Evolutionary conservation across 1,140 invertebrate genomes (phyloP).

Genomic region (Leptinotarsa texana): DNA sequence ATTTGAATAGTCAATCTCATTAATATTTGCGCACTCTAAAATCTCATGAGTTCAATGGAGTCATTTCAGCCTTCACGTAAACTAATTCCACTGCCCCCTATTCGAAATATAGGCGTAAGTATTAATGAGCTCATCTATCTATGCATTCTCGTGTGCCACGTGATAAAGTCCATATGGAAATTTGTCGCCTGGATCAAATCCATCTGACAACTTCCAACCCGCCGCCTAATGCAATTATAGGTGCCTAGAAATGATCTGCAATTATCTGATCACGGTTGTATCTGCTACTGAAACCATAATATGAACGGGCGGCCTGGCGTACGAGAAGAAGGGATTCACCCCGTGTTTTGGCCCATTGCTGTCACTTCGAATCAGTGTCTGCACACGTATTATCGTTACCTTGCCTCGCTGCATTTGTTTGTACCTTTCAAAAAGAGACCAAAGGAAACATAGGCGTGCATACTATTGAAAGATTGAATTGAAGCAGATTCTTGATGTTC

Average conservation of each 20-base stretch:
- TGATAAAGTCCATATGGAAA: not conserved
- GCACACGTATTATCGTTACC: not conserved
- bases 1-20: too few relatives aligned
- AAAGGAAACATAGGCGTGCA: not conserved
- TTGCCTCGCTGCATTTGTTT: not conserved
- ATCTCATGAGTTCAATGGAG: too few relatives aligned
- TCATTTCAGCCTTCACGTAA: too few relatives aligned
- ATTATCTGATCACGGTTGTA: slow-evolving; percentile 1
- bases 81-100: too few relatives aligned
- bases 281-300: slow-evolving; percentile 8
- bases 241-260: not conserved
- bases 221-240: not conserved
- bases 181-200: not conserved
- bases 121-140: not conserved
- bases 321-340: not conserved
- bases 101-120: not conserved
- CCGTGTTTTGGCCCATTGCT: not conserved
- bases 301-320: not conserved
- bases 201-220: not conserved
- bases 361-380: not conserved
- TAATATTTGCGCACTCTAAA: too few relatives aligned
- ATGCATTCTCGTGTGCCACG: not conserved
- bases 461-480: not conserved
- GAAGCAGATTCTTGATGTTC: too few relatives aligned
- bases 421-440: not conserved